Evolutionary conservation across 2,797 vertebrate species (phyloP).

Genomic region (Danionella dracula): DNA sequence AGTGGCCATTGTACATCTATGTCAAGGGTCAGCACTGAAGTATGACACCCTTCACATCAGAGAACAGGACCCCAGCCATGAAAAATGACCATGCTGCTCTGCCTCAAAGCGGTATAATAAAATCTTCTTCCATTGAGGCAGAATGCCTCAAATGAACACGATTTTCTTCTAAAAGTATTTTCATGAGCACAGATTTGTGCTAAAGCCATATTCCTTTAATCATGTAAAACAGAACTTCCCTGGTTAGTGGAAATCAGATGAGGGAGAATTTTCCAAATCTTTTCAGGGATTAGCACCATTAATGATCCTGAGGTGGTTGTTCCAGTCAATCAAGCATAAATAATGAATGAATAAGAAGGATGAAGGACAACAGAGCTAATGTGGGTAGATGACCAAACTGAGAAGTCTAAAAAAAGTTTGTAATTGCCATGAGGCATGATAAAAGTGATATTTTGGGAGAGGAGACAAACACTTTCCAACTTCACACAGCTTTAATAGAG

Average conservation of each 20-base stretch:
- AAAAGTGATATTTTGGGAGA: conserved; percentile 2
- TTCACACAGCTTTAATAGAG: too few relatives aligned
- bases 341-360: conserved; percentile 15
- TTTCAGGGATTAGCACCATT: neutral
- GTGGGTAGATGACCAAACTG: neutral
- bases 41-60: conserved; percentile 46
- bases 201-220: neutral
- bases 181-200: conserved; percentile 13
- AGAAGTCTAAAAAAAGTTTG: neutral
- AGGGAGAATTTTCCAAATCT: neutral
- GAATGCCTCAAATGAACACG: conserved; percentile 1
- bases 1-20: conserved; percentile 39
- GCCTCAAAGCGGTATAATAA: conserved; percentile 16
- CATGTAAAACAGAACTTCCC: neutral
- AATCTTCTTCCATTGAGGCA: neutral
- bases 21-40: conserved; percentile 56
- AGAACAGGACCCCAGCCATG: conserved; percentile 3
- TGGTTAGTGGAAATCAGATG: neutral
- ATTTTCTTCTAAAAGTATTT: neutral
- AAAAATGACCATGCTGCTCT: conserved; percentile 25
- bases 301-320: neutral
- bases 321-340: conserved; percentile 11
- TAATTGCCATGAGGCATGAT: conserved; percentile 3
- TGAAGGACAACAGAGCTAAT: neutral
- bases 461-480: conserved; percentile 1